Base-by-base conservation (phyloP, 1,140 invertebrate genomes). In the Sinonovacula constricta region DNA sequence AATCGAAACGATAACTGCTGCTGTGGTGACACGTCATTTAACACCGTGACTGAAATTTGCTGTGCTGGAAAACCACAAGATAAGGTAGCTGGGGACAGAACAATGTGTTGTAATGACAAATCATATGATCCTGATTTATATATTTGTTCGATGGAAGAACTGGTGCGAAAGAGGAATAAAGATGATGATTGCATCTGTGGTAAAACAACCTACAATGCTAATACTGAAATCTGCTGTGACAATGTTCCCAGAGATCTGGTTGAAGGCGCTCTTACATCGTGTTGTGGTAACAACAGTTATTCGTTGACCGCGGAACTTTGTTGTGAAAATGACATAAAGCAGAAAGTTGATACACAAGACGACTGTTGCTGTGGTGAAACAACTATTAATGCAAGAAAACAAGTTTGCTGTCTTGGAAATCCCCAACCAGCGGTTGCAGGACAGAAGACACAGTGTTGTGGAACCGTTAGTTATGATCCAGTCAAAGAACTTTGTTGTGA, bases 321-420 rank as follows among this genome's bases (percentile, higher is more conserved):
- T 60, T 78, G 33, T 26, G 62, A 78, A 51, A 45, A 45, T n/a
- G 57, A 62, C 24, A 53, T 78, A 36, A 70, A 57, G 36, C 57
- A 70, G 22, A 78, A 62, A 33, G 54, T 22, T 5, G 67, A 70
- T 14, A 1, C 66, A 1, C 57, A 45, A 5, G 75, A 78, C 24
- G 59, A 69, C 51, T 24, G 57, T 14, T 78, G 62, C 45, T 78
- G 75, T 69, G 75, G 75, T 26, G 54, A 78, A 53, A 49, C 39
- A 24, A 78, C 75, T 36, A 69, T 78, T 28, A 63, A 78, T 22
- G 60, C 67, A 18, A 51, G 34, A 18, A 69, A 63, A 34, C 75
- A 78, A 54, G 56, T 78, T 18, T 78, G 75, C 53, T 78, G 75
- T 49, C 18, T 45, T 4, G 56, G 66, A 60, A 69, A 51, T 1